A percentile compares a stretch with the other conserved stretches of the same genome.
Conservation (phyloP, 2,113 vertebrate species). For the Siphamia tubifer region DNA sequence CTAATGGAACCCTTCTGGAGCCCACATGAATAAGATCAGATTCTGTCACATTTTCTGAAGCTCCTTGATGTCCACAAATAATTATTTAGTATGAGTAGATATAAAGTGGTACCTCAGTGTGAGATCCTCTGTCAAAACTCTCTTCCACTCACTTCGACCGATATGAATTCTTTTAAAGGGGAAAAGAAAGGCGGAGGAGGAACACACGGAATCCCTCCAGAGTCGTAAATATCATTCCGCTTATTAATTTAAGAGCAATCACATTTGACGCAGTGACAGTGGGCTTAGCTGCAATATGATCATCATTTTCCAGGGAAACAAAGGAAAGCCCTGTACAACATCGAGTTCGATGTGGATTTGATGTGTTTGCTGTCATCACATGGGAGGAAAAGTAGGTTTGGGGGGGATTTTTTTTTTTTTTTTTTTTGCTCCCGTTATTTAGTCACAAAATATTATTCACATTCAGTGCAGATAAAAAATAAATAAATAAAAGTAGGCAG, state of each 20-base stretch:
- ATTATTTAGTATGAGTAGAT: too few relatives aligned
- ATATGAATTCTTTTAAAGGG: background rate
- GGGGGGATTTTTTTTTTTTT: too few relatives aligned
- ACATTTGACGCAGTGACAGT: constrained; percentile 4
- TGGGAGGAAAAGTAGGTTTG: too few relatives aligned
- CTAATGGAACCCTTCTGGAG: too few relatives aligned
- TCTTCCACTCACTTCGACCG: too few relatives aligned
- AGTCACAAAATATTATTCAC: background rate
- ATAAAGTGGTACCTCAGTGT: too few relatives aligned
- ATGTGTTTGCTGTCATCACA: constrained; percentile 18
- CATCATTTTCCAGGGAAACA: background rate
- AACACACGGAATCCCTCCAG: background rate
- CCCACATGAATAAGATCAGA: too few relatives aligned
- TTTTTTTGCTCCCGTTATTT: background rate
- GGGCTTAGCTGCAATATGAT: background rate
- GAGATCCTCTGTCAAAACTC: too few relatives aligned
- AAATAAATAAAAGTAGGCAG: too few relatives aligned
- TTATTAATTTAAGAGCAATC: constrained; percentile 34
- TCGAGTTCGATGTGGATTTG: background rate
- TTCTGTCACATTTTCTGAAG: too few relatives aligned
- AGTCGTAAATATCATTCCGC: constrained; percentile 2
- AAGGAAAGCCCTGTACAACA: background rate
- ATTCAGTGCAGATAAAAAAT: too few relatives aligned
- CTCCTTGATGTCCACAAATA: too few relatives aligned
- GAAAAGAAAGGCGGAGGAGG: background rate